phyloP scores from a whole-genome alignment of 2,888 invertebrate species.

The Ochlodes sylvanus region DNA sequence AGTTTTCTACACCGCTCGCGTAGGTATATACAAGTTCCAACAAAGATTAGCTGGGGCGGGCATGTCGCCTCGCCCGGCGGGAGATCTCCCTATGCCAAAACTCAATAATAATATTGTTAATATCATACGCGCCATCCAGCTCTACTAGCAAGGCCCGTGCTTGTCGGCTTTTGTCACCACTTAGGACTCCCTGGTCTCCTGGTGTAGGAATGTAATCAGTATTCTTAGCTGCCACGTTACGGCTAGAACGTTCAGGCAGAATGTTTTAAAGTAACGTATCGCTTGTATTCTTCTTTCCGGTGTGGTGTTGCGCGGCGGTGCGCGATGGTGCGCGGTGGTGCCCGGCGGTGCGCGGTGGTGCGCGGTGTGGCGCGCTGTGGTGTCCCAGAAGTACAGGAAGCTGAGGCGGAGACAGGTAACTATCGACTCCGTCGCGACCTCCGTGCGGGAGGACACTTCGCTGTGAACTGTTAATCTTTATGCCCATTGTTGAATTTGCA shows the following conservation, averaged over 20 bases:
- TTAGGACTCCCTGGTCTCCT: too few species aligned
- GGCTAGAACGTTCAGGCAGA: neutral
- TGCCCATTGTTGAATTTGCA: slow-evolving; percentile 86
- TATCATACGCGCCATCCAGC: too few species aligned
- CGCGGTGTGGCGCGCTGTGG: slow-evolving; percentile 54
- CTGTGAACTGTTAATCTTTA: slow-evolving; percentile 74
- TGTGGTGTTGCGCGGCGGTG: slow-evolving; percentile 39
- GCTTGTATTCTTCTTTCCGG: slow-evolving; percentile 26
- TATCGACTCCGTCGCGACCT: slow-evolving; percentile 59
- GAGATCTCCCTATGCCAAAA: too few species aligned
- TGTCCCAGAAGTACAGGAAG: slow-evolving; percentile 91
- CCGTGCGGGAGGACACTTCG: neutral
- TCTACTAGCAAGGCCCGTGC: too few species aligned
- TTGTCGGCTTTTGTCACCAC: too few species aligned
- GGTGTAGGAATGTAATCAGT: too few species aligned
- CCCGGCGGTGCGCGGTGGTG: slow-evolving; percentile 40
- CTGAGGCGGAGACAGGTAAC: slow-evolving; percentile 92
- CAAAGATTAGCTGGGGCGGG: too few species aligned
- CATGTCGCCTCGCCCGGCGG: too few species aligned
- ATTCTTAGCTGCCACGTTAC: too few species aligned
- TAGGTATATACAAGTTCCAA: too few species aligned
- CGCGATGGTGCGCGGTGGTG: slow-evolving; percentile 42
- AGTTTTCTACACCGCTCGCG: too few species aligned
- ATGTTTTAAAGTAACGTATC: slow-evolving; percentile 35
- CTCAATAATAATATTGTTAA: too few species aligned